These are phyloP conservation scores for Sinonovacula constricta DNA, from an alignment of 1,140 invertebrate species.

Conservation along the genomic window DNA sequence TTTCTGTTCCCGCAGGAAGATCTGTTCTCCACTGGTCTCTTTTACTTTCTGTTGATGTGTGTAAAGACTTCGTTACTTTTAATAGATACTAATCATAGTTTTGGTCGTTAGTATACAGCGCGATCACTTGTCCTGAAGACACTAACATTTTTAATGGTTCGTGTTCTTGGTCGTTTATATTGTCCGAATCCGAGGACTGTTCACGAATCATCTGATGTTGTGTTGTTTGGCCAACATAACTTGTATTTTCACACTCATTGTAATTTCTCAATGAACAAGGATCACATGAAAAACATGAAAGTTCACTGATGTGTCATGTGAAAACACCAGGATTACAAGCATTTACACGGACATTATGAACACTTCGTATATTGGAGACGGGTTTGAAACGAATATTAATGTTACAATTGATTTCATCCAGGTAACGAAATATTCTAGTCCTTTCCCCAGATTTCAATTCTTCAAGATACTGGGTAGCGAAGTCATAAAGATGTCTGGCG, in stretches of 20 bases:
- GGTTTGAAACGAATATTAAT: not conserved
- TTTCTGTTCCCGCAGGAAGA: no score
- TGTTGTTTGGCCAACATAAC: not conserved
- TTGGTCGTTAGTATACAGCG: not conserved
- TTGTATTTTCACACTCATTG: not conserved
- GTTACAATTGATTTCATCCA: not conserved
- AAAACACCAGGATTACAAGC: not conserved
- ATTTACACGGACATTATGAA: not conserved
- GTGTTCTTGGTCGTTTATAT: not conserved
- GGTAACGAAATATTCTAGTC: not conserved
- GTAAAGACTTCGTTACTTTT: no score
- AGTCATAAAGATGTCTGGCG: slow-evolving; percentile 19
- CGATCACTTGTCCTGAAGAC: not conserved
- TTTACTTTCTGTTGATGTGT: no score
- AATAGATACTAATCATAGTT: slow-evolving; percentile 15
- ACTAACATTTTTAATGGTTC: not conserved
- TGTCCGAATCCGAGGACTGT: no score
- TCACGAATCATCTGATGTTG: not conserved
- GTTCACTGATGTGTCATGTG: not conserved
- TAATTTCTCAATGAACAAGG: not conserved
- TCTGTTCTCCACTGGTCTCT: no score
- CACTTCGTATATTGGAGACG: not conserved
- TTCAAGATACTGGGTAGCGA: not conserved
- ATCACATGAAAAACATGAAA: slow-evolving; percentile 7
- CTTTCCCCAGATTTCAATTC: slow-evolving; percentile 8